Evolutionary conservation across 2,113 vertebrate genomes (phyloP), one percentile per base, ranked within the genome.

Genomic region (Brachyhypopomus gauderio): DNA sequence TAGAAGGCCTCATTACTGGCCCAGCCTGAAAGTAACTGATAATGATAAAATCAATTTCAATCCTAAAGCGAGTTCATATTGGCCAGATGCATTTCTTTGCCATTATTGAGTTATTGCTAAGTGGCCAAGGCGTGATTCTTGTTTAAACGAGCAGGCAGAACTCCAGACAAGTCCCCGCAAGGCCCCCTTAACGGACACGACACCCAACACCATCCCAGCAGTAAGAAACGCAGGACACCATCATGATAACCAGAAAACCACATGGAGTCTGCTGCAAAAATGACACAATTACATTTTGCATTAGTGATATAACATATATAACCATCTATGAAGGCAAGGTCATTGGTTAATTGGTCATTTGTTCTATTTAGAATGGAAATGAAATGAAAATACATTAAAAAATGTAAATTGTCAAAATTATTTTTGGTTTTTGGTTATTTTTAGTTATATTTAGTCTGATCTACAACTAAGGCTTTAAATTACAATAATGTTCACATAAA

Each of bases 21-120:
- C 83, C 3, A 62, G 80, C 36, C 62, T 14, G 56, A 82, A 64
- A 78, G 79, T 81, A 82, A 75, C 79, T 75, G 79, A 85, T 81
- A 85, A 85, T 77, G 55, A 81, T 82, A 70, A 84, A 85, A 85
- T 85, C 83, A 70, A 81, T 85, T 85, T 45, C 74, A 74, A 84
- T 81, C 64, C 25, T 60, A 72, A 71, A 17, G 56, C 69, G 59
- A 78, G 72, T 81, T 81, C 48, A 73, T 78, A 81, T 69, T 27
- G 60, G n/a, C 45, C 69, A 34, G 59, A 70, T 71, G 36, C 62
- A 74, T 75, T 75, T 74, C 60, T 81, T 78, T 85, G 69, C 69
- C 74, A 70, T 81, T 74, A 81, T 62, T 75, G 83, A 81, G 60
- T 78, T 69, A 85, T 52, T 36, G 59, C 9, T 67, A 80, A 77